phyloP scores from a whole-genome alignment of 2,888 invertebrate genomes.

The Dugesia japonica region DNA sequence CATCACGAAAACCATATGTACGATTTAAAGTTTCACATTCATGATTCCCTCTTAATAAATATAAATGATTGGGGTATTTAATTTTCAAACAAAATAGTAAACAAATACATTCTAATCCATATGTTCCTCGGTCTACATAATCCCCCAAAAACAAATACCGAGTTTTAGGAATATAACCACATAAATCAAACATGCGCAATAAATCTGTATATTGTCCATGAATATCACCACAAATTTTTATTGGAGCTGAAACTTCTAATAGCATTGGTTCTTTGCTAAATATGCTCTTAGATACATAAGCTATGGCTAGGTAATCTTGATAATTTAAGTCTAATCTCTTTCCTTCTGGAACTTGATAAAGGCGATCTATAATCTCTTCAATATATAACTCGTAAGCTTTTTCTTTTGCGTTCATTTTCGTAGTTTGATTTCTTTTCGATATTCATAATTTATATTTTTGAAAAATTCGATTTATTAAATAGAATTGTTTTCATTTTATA shows the following conservation, averaged over 20 bases:
- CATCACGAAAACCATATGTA: conserved; percentile 28
- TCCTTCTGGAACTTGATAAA: not conserved
- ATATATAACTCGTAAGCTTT: not conserved
- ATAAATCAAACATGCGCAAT: conserved; percentile 25
- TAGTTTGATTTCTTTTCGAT: too few species aligned
- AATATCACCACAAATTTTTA: conserved; percentile 32
- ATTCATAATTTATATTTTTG: too few species aligned
- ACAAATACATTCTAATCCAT: conserved; percentile 26
- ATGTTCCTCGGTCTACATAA: conserved; percentile 31
- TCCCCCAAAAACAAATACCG: conserved; percentile 32
- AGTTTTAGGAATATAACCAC: conserved; percentile 26
- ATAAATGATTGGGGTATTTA: conserved; percentile 30
- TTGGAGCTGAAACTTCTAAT: conserved; percentile 22
- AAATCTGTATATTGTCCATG: conserved; percentile 32
- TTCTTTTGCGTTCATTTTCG: too few species aligned
- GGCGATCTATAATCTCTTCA: not conserved
- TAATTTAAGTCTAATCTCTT: not conserved
- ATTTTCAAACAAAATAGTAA: conserved; percentile 25
- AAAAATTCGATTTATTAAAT: too few species aligned
- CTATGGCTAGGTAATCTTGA: not conserved
- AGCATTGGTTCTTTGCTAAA: conserved; percentile 26
- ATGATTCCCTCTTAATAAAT: conserved; percentile 31
- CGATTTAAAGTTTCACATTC: conserved; percentile 31
- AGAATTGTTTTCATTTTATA: too few species aligned
- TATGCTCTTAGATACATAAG: not conserved